phyloP scores from a whole-genome alignment of 2,888 invertebrate species.

The Chloromyia formosa region DNA sequence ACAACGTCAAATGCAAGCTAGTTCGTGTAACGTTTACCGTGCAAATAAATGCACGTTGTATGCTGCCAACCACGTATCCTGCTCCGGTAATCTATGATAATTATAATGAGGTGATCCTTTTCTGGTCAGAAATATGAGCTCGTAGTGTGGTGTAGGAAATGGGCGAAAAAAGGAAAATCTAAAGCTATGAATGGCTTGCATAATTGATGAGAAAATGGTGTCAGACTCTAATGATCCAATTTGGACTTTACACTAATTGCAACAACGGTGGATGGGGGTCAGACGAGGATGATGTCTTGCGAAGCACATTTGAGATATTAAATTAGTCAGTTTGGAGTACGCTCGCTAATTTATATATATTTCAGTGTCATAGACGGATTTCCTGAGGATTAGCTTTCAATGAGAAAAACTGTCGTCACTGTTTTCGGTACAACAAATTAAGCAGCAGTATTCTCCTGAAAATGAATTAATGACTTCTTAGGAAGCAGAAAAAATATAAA shows the following conservation, averaged over 20 bases:
- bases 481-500: too few relatives aligned
- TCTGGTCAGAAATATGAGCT: slow-evolving; percentile 25
- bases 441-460: too few relatives aligned
- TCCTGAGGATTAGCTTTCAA: too few relatives aligned
- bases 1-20: neutral
- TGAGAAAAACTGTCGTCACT: too few relatives aligned
- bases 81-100: slow-evolving; percentile 34
- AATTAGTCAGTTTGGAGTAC: too few relatives aligned
- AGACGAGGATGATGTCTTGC: neutral
- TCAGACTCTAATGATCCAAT: neutral
- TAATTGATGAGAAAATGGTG: neutral
- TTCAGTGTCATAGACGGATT: too few relatives aligned
- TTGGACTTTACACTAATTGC: neutral
- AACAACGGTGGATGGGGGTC: neutral
- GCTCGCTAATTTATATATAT: too few relatives aligned
- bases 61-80: slow-evolving; percentile 28
- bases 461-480: too few relatives aligned
- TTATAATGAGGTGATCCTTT: slow-evolving; percentile 38
- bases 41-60: slow-evolving; percentile 31
- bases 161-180: neutral
- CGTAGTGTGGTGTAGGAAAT: neutral
- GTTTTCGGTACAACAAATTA: too few relatives aligned
- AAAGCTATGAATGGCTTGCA: neutral
- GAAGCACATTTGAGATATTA: neutral
- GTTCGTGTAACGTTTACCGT: slow-evolving; percentile 28